Conservation (phyloP, 2,113 vertebrate genomes). For the Mirza zaza region DNA sequence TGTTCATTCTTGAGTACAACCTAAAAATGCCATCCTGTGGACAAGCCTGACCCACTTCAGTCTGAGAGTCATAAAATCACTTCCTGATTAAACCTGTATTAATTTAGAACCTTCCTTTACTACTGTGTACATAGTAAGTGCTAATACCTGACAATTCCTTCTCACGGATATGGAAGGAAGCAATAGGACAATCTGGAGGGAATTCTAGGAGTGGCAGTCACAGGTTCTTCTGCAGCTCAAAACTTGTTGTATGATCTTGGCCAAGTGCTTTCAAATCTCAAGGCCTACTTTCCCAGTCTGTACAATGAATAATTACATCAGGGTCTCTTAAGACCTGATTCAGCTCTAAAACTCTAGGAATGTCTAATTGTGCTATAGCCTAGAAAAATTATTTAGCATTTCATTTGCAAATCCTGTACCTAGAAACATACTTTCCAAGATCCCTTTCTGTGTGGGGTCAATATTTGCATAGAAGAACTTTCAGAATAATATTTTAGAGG, state of each 20-base stretch:
- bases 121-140: background rate
- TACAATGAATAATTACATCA: background rate
- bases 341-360: background rate
- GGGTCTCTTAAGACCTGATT: background rate
- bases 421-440: slow-evolving; percentile 23
- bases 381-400: slow-evolving; percentile 24
- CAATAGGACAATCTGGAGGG: background rate
- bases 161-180: background rate
- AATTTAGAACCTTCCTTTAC: background rate
- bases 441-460: background rate
- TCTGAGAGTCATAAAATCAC: background rate
- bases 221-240: background rate
- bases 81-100: background rate
- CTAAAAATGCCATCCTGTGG: background rate
- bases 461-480: slow-evolving; percentile 9
- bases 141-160: background rate
- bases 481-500: background rate
- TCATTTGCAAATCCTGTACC: slow-evolving; percentile 1
- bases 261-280: background rate
- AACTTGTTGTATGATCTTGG: background rate
- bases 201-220: background rate
- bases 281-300: background rate
- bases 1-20: background rate
- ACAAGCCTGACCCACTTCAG: background rate
- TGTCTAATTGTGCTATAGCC: background rate